phyloP scores from a whole-genome alignment of 92 coral and sea anemone species.

The Phenganax marumi region DNA sequence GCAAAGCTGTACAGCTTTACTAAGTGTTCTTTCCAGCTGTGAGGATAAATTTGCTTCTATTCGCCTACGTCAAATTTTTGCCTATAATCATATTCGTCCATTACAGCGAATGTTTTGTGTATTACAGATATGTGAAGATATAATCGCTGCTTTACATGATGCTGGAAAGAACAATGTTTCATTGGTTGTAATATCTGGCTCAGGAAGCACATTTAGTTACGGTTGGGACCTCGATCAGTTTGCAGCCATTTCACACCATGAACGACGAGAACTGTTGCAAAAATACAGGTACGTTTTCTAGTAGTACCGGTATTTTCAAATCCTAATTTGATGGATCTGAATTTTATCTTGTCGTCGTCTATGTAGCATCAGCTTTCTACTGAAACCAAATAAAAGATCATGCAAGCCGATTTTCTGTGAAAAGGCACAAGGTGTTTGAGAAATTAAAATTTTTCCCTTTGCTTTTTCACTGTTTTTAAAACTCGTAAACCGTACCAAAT shows the following conservation, averaged over 20 bases:
- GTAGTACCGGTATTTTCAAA: neutral
- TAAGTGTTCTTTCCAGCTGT: too few relatives aligned
- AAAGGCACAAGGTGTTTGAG: too few relatives aligned
- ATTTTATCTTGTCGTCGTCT: neutral
- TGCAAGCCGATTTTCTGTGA: too few relatives aligned
- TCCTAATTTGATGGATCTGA: neutral
- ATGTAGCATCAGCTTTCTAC: too few relatives aligned
- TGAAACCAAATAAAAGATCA: too few relatives aligned
- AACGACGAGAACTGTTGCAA: conserved; percentile 72
- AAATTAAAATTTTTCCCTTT: too few relatives aligned
- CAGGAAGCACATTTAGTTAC: conserved; percentile 75
- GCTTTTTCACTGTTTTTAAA: too few relatives aligned
- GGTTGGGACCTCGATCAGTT: conserved; percentile 78
- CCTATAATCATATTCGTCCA: neutral
- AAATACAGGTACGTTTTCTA: conserved; percentile 79
- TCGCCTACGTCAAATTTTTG: too few relatives aligned
- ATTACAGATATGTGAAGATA: conserved; percentile 88
- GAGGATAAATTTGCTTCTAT: too few relatives aligned
- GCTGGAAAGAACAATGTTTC: conserved; percentile 80
- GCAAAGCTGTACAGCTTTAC: too few relatives aligned
- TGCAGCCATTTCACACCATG: conserved; percentile 37
- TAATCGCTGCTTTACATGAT: conserved; percentile 74
- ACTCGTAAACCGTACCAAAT: too few relatives aligned
- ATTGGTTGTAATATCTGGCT: conserved; percentile 75
- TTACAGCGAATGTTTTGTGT: neutral